These are phyloP conservation scores for Triplophysa dalaica DNA, from an alignment of 2,113 vertebrate genomes.

Conservation along the genomic window DNA sequence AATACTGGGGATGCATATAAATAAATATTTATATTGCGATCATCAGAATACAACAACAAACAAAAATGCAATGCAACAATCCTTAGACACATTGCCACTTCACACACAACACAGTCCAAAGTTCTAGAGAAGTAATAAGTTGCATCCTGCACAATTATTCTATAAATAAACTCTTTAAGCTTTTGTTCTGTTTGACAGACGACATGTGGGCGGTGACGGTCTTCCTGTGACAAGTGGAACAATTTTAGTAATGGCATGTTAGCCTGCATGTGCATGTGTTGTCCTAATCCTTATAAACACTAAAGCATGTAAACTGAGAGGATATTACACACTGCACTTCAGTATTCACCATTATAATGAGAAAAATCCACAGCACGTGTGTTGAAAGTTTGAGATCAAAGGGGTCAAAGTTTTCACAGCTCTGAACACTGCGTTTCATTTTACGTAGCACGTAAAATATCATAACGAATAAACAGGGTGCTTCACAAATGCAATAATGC, in stretches of 20 bases:
- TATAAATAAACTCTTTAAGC: conserved; percentile 22
- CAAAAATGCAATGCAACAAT: neutral
- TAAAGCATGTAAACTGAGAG: conserved; percentile 15
- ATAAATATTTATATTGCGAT: neutral
- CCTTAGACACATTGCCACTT: neutral
- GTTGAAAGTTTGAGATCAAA: neutral
- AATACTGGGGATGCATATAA: neutral
- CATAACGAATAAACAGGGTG: neutral
- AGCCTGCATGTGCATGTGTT: conserved; percentile 33
- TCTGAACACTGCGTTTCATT: neutral
- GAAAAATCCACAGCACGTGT: neutral
- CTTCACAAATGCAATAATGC: neutral
- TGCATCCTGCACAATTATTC: conserved; percentile 12
- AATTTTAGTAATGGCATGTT: conserved; percentile 34
- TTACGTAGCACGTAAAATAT: neutral
- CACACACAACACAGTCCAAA: neutral
- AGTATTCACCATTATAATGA: neutral
- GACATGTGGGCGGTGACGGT: conserved; percentile 44
- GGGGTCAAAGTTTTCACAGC: neutral
- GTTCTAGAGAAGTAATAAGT: neutral
- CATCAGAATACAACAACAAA: neutral
- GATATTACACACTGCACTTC: conserved; percentile 1
- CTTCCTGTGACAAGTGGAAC: conserved; percentile 32
- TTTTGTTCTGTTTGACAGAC: conserved; percentile 41
- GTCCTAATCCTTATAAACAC: conserved; percentile 1